A percentile compares a stretch with the other conserved stretches of the same genome.
These are phyloP conservation scores for Tenodera sinensis DNA, from an alignment of 2,888 invertebrate species.

Conservation along the genomic window DNA sequence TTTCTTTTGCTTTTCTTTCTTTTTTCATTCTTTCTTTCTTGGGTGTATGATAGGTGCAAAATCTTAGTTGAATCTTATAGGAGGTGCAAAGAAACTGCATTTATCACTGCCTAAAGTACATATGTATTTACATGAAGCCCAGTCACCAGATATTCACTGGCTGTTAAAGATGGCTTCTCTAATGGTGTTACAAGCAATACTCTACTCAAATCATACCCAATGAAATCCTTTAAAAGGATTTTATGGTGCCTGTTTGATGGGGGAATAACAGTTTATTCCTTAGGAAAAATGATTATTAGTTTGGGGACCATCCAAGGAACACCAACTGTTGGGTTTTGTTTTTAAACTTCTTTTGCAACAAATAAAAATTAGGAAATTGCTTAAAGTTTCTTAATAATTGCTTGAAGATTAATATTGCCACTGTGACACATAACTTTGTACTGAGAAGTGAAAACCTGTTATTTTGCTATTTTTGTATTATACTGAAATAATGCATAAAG, in stretches of 20 bases:
- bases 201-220: not conserved
- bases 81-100: too few relatives aligned
- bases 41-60: too few relatives aligned
- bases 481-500: not conserved
- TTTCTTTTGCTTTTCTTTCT: too few relatives aligned
- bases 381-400: not conserved
- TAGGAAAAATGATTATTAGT: not conserved
- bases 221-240: not conserved
- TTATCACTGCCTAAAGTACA: too few relatives aligned
- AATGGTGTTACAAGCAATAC: not conserved
- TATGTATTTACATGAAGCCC: too few relatives aligned
- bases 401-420: not conserved
- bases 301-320: constrained; percentile 15
- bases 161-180: not conserved
- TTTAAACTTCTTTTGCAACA: not conserved
- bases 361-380: not conserved
- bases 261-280: not conserved
- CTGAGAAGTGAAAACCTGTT: not conserved
- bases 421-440: not conserved
- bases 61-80: too few relatives aligned
- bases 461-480: constrained; percentile 24
- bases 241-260: not conserved
- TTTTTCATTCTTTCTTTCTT: too few relatives aligned
- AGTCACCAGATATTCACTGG: too few relatives aligned
- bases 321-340: constrained; percentile 3